Evolutionary conservation across 1,140 invertebrate species (phyloP), one percentile per base, ranked within the genome.

Genomic region (Geopemphigus sp.): DNA sequence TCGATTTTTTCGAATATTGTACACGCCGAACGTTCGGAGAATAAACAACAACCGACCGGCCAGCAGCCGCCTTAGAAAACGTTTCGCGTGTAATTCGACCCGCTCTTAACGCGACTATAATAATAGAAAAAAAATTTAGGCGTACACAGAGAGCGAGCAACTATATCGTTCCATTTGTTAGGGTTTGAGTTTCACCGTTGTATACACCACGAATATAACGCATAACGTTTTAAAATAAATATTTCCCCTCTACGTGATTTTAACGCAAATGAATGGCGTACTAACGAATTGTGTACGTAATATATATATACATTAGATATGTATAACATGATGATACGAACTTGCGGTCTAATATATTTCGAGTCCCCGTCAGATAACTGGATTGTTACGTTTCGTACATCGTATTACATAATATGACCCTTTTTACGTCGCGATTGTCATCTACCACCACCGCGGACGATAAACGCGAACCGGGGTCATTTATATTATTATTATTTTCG

Each of bases 401-500:
- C 6, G n/a, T n/a, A n/a, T n/a, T n/a, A n/a, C n/a, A n/a, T n/a
- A n/a, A n/a, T n/a, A 59, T 76, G 73, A 76, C 73, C 73, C 73
- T 59, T 76, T 39, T 76, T 59, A 76, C 73, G 1, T 22, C 5
- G n/a, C 22, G 73, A 76, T 76, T 59, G 32, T 39, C 32, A 76
- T 59, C 73, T 39, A 76, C 73, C 56, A 17, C 73, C 54, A 22
- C 32, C 56, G 17, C 73, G 29, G 22, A 59, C 39, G 56, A 76
- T 59, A 76, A 76, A 76, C 39, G 56, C 32, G 73, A 47, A 47
- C 73, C 29, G 2, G 54, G 54, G 73, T 76, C 73, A 59, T 76
- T 76, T 47, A 76, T 76, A 59, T 76, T 3, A 76, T 76, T 74
- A 74, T 74, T 74, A 76, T 76, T 76, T 57, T 76, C 45, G 45